Evolutionary conservation across 2,113 vertebrate genomes (phyloP), one percentile per base, ranked within the genome.

Genomic region (Bufo bufo): DNA sequence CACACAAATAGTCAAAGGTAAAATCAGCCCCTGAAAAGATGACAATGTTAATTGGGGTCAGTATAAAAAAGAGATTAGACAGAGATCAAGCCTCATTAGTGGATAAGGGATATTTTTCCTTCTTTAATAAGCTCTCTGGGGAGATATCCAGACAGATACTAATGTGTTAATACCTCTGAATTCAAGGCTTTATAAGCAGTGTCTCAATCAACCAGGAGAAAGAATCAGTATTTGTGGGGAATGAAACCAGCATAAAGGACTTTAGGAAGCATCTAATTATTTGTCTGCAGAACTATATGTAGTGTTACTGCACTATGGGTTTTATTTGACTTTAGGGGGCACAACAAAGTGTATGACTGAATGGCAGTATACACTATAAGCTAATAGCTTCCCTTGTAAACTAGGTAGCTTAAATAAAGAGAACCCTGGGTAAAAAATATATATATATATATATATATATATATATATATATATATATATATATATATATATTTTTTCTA

Each of bases 31-130:
- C 23, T 50, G 59, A 54, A 88, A 84, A 72, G 49, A 77, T 63
- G 59, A 65, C 81, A 54, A 89, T 84, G 87, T 83, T 89, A 89
- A 89, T 89, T 89, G 87, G 82, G 87, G 87, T 89, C 71, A 84
- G 87, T 58, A 84, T 69, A 82, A 78, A 87, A 84, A 84, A 84
- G 58, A 88, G 87, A 89, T 89, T 89, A 89, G 87, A 89, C 87
- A 84, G 81, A 89, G 87, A 89, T 89, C 87, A 89, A 84, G 87
- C 82, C 81, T 89, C 87, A 89, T 89, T 89, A 89, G 81, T 66
- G 87, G 87, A 89, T 89, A 84, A 84, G 74, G 87, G 87, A 77
- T 89, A 88, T 88, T 84, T 80, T 77, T 63, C 58, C 58, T 77
- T 43, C 74, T 84, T 89, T 89, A 89, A 89, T 89, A 89, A 89